phyloP scores from a whole-genome alignment of 2,888 invertebrate genomes.

The Dasysyrphus albostriatus region DNA sequence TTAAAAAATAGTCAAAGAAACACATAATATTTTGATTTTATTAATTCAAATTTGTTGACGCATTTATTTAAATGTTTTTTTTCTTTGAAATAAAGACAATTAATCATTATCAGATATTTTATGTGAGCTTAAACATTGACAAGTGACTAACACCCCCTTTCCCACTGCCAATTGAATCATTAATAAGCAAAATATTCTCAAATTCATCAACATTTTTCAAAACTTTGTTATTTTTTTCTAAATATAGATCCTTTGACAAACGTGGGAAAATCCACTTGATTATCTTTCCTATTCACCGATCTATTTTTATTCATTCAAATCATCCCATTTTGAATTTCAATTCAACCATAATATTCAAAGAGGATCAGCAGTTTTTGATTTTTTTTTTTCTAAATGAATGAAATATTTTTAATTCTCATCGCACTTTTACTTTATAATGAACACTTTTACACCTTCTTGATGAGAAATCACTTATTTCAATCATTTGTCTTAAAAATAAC shows the following conservation, averaged over 20 bases:
- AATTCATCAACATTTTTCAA: conserved; percentile 14
- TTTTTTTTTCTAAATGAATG: not conserved
- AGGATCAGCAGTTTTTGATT: not conserved
- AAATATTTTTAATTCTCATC: not conserved
- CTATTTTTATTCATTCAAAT: conserved; percentile 27
- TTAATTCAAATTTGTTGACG: not conserved
- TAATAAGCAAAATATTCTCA: not conserved
- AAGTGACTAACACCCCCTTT: not conserved
- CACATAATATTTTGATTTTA: not conserved
- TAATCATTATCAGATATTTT: not conserved
- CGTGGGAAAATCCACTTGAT: conserved; percentile 37
- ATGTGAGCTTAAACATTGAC: not conserved
- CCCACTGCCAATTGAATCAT: not conserved
- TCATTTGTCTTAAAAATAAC: conserved; percentile 12
- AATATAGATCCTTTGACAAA: conserved; percentile 51
- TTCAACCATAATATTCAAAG: not conserved
- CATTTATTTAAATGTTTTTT: not conserved
- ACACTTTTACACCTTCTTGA: not conserved
- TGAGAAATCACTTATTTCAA: conserved; percentile 17
- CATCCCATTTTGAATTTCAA: not conserved
- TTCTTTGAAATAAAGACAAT: not conserved
- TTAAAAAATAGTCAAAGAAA: not conserved
- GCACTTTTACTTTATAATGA: conserved; percentile 13
- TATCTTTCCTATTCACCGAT: conserved; percentile 9
- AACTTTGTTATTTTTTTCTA: conserved; percentile 33